These are phyloP conservation scores for Euphysa ruthae DNA, from an alignment of 30 jellyfish, hydroid and myxozoan species.

Conservation along the genomic window DNA sequence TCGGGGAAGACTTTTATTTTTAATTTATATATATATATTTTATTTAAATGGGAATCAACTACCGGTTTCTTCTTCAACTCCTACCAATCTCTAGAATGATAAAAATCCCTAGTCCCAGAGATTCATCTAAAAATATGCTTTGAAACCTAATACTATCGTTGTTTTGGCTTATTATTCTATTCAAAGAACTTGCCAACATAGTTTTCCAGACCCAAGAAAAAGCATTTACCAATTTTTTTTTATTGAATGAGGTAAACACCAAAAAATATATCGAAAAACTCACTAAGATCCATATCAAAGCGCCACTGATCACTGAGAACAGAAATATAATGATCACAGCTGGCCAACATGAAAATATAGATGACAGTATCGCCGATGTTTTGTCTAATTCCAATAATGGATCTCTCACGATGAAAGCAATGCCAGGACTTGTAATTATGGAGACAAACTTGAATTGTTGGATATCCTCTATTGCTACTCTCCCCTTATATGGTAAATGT, in stretches of 20 bases:
- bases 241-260: not conserved
- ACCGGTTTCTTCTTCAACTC: too few species aligned
- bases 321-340: constrained; percentile 37
- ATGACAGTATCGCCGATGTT: not conserved
- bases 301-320: constrained; percentile 42
- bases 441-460: constrained; percentile 27
- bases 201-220: too few species aligned
- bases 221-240: not conserved
- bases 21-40: too few species aligned
- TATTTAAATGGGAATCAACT: too few species aligned
- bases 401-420: constrained; percentile 36
- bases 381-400: constrained; percentile 22
- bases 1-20: too few species aligned
- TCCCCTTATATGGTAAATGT: constrained; percentile 43
- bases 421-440: constrained; percentile 41
- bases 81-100: too few species aligned
- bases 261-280: not conserved
- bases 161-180: too few species aligned
- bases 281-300: constrained; percentile 51
- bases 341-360: constrained; percentile 57
- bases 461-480: constrained; percentile 18
- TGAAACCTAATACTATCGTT: too few species aligned
- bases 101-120: too few species aligned
- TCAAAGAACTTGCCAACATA: too few species aligned
- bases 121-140: too few species aligned